Base-by-base conservation (phyloP, 2,888 invertebrate genomes). In the Dusona sp. region DNA sequence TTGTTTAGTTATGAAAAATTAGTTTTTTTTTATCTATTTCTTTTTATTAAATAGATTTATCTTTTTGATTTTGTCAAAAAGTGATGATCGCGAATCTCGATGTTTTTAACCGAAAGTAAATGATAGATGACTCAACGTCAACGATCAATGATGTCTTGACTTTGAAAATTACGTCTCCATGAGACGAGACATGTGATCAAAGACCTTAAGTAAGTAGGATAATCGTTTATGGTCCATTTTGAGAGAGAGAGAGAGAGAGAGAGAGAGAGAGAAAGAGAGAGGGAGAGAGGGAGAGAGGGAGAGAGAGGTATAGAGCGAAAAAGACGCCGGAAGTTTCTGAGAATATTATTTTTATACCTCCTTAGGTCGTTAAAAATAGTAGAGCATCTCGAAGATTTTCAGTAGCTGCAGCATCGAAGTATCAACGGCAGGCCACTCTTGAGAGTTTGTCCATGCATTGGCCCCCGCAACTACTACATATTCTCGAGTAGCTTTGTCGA, bases 281-380 rank as follows among this genome's bases (percentile, higher is more conserved):
- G 65, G 54, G 42, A 68, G 54, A 19, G 54, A 38, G 54, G 25
- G 68, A 22, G 42, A 36, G 9, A 22, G 42, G 51, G 42, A 33
- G 65, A 65, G 67, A 51, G 33, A 57, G 29, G n/a, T 11, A 33
- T 54, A 68, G 68, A 67, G 42, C 51, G 51, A 16, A 38, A 36
- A 1, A 29, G 48, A 79, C 33, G 68, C 61, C 75, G 78, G 51
- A 84, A 79, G 73, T 78, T 86, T 81, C 84, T 48, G 67, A 68
- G 84, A 84, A 84, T 81, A 57, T 67, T 86, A 86, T 86, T 84
- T 79, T 81, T 74, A 29, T 84, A 78, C 74, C 70, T 79, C 75
- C 42, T 80, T 73, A 73, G 13, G 48, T 42, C 65, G 84, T 84
- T 81, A 84, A 84, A 84, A 84, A 84, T 86, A 86, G 74, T 51